Base-by-base conservation (phyloP, 37 sponge, comb jelly and placozoan genomes). In the Spongilla lacustris region DNA sequence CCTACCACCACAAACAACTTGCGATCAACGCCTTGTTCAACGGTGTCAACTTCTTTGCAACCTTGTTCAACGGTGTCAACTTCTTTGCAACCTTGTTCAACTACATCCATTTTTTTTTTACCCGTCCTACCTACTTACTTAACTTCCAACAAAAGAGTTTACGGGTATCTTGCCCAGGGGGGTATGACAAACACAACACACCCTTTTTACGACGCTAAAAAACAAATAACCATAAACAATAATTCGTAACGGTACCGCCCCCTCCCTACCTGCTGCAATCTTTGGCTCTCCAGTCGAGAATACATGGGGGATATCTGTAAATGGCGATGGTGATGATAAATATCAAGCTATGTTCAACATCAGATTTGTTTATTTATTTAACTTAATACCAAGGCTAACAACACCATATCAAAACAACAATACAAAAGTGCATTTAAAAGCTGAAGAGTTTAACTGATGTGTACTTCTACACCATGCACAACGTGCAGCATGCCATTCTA, bases 241-340 rank as follows among this genome's bases (percentile, higher is more conserved):
- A 33, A 33, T 36, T 36, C 19, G 21, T 32, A n/a, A 72, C 33
- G 8, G 34, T 36, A 33, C 30, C 23, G 75, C 30, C 75, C 73
- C 34, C 30, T 36, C 32, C 34, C 14, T 36, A 74, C 75, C 75
- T 74, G 75, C 4, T 10, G 5, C 24, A 74, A 74, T 24, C 34
- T 74, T 23, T 74, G 34, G 67, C 67, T 80, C 33, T 58, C 58
- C 58, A 50, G 67, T 10, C 67, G 25, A 34, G 80, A 49, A 66
- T 68, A 80, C 2, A 68, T 69, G 23, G 80, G 80, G 8, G 80
- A 58, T 6, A 80, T 50, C 66, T 80, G 80, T n/a, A 30, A 28
- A 80, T 31, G 46, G 10, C 23, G 25, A 10, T 36, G 12, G 32
- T 4, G 73, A 17, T 2, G 25, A 0, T 26, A 13, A 73, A 32